Evolutionary conservation across 2,797 vertebrate genomes (phyloP), one percentile per base, ranked within the genome.

Genomic region (Podargus strigoides): DNA sequence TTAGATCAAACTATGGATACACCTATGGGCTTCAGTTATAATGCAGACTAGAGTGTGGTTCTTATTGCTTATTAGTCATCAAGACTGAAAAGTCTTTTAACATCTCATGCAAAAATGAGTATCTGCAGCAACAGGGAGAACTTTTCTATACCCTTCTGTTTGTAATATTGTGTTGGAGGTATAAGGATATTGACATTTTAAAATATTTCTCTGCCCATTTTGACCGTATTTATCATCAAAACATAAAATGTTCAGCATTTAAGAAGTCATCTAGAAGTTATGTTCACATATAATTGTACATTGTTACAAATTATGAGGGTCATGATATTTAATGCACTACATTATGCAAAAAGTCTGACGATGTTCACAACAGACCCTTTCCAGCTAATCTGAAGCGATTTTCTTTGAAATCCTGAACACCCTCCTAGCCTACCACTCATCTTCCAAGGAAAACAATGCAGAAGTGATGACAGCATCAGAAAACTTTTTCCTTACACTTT

Each of bases 401-500:
- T 75, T 52, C 73, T 86, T 69, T 49, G 52, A 79, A 84, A 52
- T 39, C 36, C 46, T 26, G 19, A 86, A 64, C 73, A 84, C 66
- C 12, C 20, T 81, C 63, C 34, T 62, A 78, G 62, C 73, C 17
- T 72, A 55, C 26, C 3, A 7, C n/a, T 73, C 37, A 69, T 86
- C n/a, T 86, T 73, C 26, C 27, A 52, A 78, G 37, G 28, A 86
- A 78, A 92, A 62, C 26, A 56, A 26, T 12, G 34, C 36, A 88
- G 49, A 88, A 81, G 28, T 22, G 66, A 91, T 62, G 72, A 87
- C 14, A 59, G 32, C 53, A 83, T 17, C 69, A 52, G 37, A 59
- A 70, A 96, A 87, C 58, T 90, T 97, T 30, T 91, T 69, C 50
- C 55, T 91, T 34, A 66, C 24, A 52, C 34, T 87, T 91, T 47